Evolutionary conservation across 2,888 invertebrate species (phyloP).

Genomic region (Phorcus lineatus): DNA sequence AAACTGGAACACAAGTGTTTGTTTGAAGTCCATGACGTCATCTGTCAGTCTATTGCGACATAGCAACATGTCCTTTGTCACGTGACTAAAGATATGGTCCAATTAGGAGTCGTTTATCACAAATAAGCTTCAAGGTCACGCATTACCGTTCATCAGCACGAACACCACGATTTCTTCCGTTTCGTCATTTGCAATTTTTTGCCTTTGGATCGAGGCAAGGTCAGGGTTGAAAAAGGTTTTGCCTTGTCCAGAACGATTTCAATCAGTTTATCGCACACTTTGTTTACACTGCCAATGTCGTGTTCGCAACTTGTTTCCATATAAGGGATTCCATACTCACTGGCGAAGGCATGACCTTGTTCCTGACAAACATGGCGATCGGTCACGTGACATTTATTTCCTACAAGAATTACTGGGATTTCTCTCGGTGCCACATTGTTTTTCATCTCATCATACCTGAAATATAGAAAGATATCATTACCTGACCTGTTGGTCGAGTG

Average conservation of each 20-base stretch:
- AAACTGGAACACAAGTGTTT: too few relatives aligned
- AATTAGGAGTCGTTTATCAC: too few relatives aligned
- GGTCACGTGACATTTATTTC: conserved; percentile 14
- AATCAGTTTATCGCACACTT: conserved; percentile 25
- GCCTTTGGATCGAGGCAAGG: neutral
- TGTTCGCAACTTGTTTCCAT: conserved; percentile 2
- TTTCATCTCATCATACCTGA: neutral
- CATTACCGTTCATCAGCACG: conserved; percentile 25
- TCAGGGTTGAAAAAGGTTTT: neutral
- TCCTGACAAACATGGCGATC: neutral
- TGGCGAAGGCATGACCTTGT: neutral
- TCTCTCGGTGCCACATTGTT: neutral
- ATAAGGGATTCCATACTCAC: neutral
- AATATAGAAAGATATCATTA: neutral
- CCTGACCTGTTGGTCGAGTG: too few relatives aligned
- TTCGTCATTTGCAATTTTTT: neutral
- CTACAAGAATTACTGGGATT: neutral
- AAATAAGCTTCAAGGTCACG: neutral
- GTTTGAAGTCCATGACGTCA: too few relatives aligned
- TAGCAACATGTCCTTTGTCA: too few relatives aligned
- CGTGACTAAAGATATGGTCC: too few relatives aligned
- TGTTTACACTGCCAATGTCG: conserved; percentile 7
- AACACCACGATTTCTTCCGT: conserved; percentile 22
- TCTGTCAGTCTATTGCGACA: too few relatives aligned
- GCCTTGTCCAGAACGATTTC: conserved; percentile 17